Conservation (phyloP, 2,797 vertebrate species). For the Hydrolagus colliei region DNA sequence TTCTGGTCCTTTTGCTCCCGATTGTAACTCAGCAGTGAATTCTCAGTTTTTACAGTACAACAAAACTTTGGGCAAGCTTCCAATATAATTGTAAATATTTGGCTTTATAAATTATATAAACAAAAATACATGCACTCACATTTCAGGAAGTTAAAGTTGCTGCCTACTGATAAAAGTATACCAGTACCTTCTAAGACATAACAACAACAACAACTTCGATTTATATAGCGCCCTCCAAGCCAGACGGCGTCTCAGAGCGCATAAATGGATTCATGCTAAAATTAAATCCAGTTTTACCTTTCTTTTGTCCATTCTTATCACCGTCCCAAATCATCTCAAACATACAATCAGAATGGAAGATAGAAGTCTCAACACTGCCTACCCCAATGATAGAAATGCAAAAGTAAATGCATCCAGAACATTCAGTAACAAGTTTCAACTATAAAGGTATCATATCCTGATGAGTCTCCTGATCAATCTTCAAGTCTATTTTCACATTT, state of each 20-base stretch:
- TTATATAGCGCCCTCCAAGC: too few relatives aligned
- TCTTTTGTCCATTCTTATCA: not conserved
- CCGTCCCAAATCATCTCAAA: too few relatives aligned
- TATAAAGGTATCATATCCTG: not conserved
- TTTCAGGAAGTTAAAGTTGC: not conserved
- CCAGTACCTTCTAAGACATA: not conserved
- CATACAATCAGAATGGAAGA: too few relatives aligned
- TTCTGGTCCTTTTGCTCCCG: not conserved
- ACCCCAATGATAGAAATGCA: not conserved
- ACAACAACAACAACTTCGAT: too few relatives aligned
- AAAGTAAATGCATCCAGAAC: not conserved
- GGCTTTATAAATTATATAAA: not conserved
- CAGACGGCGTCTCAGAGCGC: too few relatives aligned
- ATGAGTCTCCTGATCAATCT: not conserved
- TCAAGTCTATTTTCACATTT: not conserved
- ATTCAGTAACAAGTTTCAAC: not conserved
- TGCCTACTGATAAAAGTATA: not conserved
- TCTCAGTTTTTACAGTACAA: not conserved
- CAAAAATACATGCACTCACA: not conserved
- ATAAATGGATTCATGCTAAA: not conserved
- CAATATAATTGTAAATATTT: constrained; percentile 1
- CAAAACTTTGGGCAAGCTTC: not conserved
- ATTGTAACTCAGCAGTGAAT: not conserved
- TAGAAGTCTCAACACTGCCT: too few relatives aligned
- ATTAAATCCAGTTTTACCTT: not conserved